These are phyloP conservation scores for Hippocampus zosterae DNA, from an alignment of 2,113 vertebrate genomes.

Conservation along the genomic window DNA sequence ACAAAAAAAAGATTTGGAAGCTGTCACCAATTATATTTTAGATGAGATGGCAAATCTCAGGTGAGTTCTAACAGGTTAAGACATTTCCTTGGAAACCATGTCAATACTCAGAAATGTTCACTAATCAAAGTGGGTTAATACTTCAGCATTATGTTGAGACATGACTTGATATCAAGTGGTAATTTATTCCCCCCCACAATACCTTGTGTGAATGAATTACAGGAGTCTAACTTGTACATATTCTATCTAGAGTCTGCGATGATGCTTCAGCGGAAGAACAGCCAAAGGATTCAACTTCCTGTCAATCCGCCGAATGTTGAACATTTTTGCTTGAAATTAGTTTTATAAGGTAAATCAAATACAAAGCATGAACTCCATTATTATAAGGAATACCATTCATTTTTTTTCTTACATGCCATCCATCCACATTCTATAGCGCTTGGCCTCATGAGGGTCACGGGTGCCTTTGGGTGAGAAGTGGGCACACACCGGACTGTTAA, in stretches of 20 bases:
- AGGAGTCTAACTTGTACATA: not conserved
- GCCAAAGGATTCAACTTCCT: slow-evolving; percentile 4
- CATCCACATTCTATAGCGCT: not conserved
- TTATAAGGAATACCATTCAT: not conserved
- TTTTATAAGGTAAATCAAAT: not conserved
- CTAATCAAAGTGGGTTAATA: not conserved
- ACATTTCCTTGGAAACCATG: not conserved
- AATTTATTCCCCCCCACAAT: not conserved
- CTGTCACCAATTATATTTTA: slow-evolving; percentile 72
- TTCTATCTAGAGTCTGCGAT: slow-evolving; percentile 40
- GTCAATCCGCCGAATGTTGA: not conserved
- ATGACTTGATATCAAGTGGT: not conserved
- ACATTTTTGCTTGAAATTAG: not conserved
- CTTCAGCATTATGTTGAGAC: not conserved
- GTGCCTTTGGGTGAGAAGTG: not conserved
- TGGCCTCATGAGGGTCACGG: not conserved
- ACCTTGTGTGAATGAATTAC: not conserved
- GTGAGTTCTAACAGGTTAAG: slow-evolving; percentile 50
- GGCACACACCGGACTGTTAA: not conserved
- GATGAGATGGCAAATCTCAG: slow-evolving; percentile 79
- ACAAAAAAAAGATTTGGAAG: slow-evolving; percentile 76
- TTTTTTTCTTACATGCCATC: not conserved
- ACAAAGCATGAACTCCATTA: not conserved
- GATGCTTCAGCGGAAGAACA: slow-evolving; percentile 28
- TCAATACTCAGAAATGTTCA: not conserved